phyloP scores from a whole-genome alignment of 2,113 vertebrate genomes.

The Myotis brandtii region DNA sequence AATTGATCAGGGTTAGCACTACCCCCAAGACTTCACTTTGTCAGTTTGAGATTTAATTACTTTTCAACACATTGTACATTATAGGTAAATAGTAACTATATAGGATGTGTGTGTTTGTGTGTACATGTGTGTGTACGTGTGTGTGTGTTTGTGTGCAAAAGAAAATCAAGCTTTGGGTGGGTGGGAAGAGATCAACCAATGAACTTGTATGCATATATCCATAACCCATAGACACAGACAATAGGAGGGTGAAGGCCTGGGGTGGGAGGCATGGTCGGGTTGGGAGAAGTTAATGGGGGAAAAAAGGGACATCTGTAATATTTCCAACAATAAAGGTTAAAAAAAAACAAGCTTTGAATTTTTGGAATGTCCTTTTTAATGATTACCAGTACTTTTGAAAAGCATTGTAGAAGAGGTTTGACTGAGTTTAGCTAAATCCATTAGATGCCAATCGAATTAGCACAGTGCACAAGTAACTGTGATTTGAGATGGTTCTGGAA shows the following conservation, averaged over 20 bases:
- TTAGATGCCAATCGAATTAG: conserved; percentile 32
- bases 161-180: not conserved
- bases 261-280: too few species aligned
- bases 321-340: too few species aligned
- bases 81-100: conserved; percentile 15
- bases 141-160: not conserved
- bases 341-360: not conserved
- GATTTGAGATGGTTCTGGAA: conserved; percentile 33
- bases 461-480: conserved; percentile 25
- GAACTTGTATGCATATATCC: too few species aligned
- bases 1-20: not conserved
- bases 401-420: conserved; percentile 2
- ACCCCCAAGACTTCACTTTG: not conserved
- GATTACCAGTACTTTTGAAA: conserved; percentile 20
- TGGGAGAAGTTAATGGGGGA: too few species aligned
- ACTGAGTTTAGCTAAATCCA: conserved; percentile 34
- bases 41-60: conserved; percentile 20
- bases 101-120: not conserved
- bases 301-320: too few species aligned
- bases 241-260: too few species aligned
- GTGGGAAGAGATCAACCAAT: too few species aligned
- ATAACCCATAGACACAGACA: too few species aligned
- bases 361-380: conserved; percentile 19
- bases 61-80: not conserved
- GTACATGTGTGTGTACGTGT: too few species aligned